Evolutionary conservation across 2,113 vertebrate species (phyloP), one percentile per base, ranked within the genome.

Genomic region (Odobenus rosmarus): DNA sequence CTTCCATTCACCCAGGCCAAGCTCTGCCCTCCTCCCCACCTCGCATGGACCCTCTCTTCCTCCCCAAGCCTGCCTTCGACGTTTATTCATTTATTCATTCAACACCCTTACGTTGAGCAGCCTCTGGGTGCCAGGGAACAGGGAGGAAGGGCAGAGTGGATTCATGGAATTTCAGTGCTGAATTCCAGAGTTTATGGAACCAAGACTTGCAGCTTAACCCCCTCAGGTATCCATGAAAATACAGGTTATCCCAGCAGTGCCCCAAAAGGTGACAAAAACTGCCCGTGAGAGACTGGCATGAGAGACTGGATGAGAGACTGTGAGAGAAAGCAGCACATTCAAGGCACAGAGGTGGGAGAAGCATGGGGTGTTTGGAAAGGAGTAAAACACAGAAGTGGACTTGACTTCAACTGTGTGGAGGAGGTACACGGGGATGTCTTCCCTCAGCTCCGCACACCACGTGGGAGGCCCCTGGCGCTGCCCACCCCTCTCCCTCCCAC

Each of bases 31-130:
- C 61, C n/a, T 36, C 36, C 61, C 28, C 49, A 28, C 26, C 42
- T 5, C 42, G 1, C 0, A 11, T 12, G n/a, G 31, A 6, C 31
- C 36, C 33, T 81, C 2, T 10, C 80, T 23, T 71, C 31, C 62
- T 90, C 39, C 33, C 55, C 39, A 49, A 36, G 76, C 9, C 19
- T 46, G 36, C 39, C 12, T 55, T 21, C 24, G 26, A 69, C 6
- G 3, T 19, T 71, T 18, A 3, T 81, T 55, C 51, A 26, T 51
- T 36, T 72, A 92, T 49, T 89, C 76, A 42, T 57, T 46, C 36
- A 33, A 9, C 11, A 23, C 14, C 1, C 11, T 26, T 15, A 39
- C 4, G 7, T 0, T 7, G 36, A 90, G 36, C 51, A 53, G 33
- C 23, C 18, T 46, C 28, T 79, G n/a, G 89, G 49, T 59, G 10